Evolutionary conservation across 1,140 invertebrate species (phyloP), one percentile per base, ranked within the genome.

Genomic region (Oncopeltus fasciatus): DNA sequence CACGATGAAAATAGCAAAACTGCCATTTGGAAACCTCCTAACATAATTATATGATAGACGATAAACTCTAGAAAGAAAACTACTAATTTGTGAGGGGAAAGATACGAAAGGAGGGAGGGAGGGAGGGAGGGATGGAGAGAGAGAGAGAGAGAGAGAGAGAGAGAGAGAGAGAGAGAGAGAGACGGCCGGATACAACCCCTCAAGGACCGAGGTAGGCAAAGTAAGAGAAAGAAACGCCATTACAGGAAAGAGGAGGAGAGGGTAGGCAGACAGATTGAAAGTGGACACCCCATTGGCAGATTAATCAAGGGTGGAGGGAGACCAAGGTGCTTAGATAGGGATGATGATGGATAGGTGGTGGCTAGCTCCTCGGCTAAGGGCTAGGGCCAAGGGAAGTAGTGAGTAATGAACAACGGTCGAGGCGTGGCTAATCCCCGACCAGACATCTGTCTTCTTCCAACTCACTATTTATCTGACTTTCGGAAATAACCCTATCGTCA

Each of bases 371-470:
- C n/a, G n/a, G n/a, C n/a, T 38, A 38, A 38, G 5, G 31, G 11
- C 47, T 20, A 49, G 47, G 11, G 47, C n/a, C 47, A 49, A 21
- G 47, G 47, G 24, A 11, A 21, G 47, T 21, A 16, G n/a, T 49
- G 47, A 49, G 47, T 49, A 49, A 49, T 49, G 47, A 49, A n/a
- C n/a, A n/a, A n/a, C n/a, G n/a, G n/a, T n/a, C n/a, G 47, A 49
- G 21, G n/a, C 18, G 4, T 2, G 1, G 11, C 47, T 49, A 49
- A 49, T 49, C 47, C 47, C 18, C n/a, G 5, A 18, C 9, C 11
- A 16, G 12, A 49, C 47, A 49, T 49, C 24, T 49, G 47, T 49
- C 47, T 49, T 49, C 47, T n/a, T n/a, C 47, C 24, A 44, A 2
- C 11, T n/a, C 14, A 21, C 47, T 49, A 49, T 49, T 49, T 49